Conservation (phyloP, 2,113 vertebrate species). For the Ifrita kowaldi region DNA sequence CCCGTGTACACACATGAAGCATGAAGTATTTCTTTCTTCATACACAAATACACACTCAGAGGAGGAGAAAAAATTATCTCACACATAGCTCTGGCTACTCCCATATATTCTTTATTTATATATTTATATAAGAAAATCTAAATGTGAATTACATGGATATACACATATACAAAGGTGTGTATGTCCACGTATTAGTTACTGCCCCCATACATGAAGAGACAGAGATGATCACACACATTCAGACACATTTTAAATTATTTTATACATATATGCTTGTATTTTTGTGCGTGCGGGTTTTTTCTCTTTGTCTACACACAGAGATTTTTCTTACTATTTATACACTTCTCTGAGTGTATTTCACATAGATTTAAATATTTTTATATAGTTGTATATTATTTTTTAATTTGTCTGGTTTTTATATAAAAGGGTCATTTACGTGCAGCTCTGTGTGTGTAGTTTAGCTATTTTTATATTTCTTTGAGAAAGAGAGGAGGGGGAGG, state of each 20-base stretch:
- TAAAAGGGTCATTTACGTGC: not conserved
- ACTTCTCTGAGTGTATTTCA: not conserved
- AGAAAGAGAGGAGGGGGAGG: not conserved
- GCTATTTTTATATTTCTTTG: not conserved
- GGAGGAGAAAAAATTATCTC: not conserved
- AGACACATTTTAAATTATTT: not conserved
- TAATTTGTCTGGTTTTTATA: not conserved
- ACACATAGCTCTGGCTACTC: not conserved
- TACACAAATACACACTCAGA: not conserved
- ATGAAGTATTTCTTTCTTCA: not conserved
- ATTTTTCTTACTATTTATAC: not conserved
- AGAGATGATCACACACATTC: not conserved
- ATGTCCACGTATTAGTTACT: not conserved
- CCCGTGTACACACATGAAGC: fast-evolving
- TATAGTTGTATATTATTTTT: not conserved
- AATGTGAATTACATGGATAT: not conserved
- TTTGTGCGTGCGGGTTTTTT: not conserved
- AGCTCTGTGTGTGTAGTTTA: not conserved
- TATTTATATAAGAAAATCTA: not conserved
- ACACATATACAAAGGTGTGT: not conserved
- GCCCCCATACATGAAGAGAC: not conserved
- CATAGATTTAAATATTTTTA: not conserved
- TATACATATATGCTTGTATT: not conserved
- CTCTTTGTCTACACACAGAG: not conserved
- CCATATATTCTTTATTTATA: not conserved